Conservation (phyloP, 2,797 vertebrate genomes). For the Florisuga fusca region DNA sequence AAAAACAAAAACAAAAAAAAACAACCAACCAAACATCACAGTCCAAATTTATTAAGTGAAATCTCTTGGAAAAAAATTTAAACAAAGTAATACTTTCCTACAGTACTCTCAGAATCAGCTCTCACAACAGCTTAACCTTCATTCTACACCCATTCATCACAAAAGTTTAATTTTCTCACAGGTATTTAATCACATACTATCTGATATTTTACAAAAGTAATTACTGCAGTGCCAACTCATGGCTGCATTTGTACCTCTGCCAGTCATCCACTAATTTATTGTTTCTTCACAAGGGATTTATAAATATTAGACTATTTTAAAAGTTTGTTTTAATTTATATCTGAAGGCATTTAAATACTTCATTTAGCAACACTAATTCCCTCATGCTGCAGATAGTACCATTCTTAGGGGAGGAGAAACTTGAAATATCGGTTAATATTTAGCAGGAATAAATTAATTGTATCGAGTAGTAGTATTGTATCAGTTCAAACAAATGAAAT, state of each 20-base stretch:
- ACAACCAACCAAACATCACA: background rate
- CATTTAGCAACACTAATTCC: conserved; percentile 1
- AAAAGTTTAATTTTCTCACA: conserved; percentile 92
- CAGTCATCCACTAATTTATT: conserved; percentile 63
- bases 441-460: background rate
- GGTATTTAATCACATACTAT: conserved; percentile 95
- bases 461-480: background rate
- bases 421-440: background rate
- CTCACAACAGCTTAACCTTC: conserved; percentile 88
- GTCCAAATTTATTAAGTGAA: conserved; percentile 73
- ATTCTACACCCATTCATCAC: conserved; percentile 89
- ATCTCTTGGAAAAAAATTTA: conserved; percentile 85
- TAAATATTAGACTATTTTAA: conserved; percentile 22
- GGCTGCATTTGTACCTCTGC: conserved; percentile 74
- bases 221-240: conserved; percentile 86
- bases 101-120: conserved; percentile 88
- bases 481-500: background rate
- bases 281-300: conserved; percentile 20
- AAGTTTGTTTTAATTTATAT: conserved; percentile 12
- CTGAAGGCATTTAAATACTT: conserved; percentile 8
- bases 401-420: background rate
- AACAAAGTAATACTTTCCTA: conserved; percentile 83
- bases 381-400: background rate
- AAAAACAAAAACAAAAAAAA: no score
- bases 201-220: conserved; percentile 90